A percentile compares a stretch with the other conserved stretches of the same genome.
These are phyloP conservation scores for Peromyscus attwateri DNA, from an alignment of 2,797 vertebrate genomes.

Conservation along the genomic window DNA sequence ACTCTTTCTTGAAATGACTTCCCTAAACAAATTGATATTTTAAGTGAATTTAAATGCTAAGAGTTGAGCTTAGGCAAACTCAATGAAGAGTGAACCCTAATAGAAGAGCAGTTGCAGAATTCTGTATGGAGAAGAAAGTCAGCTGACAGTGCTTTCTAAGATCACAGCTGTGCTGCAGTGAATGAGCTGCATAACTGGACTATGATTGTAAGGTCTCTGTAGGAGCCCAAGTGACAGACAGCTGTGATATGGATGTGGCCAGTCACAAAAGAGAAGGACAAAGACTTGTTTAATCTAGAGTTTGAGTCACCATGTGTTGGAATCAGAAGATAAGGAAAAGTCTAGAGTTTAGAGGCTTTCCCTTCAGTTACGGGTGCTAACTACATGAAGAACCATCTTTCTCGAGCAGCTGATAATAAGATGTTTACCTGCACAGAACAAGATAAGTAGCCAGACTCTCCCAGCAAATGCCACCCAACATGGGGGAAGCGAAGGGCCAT, in stretches of 20 bases:
- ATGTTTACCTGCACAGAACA: neutral
- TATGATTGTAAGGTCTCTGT: neutral
- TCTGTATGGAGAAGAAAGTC: neutral
- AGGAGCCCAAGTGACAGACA: neutral
- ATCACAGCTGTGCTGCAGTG: neutral
- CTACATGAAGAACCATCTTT: neutral
- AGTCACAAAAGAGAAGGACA: neutral
- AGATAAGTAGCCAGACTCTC: neutral
- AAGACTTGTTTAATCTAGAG: conserved; percentile 1
- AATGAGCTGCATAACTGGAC: neutral
- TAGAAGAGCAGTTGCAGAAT: neutral
- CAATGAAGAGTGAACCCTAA: neutral
- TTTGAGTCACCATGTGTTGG: neutral
- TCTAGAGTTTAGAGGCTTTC: neutral
- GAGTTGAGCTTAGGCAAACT: neutral
- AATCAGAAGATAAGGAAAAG: neutral
- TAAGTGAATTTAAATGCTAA: neutral
- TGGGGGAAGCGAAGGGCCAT: rapidly evolving
- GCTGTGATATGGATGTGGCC: neutral
- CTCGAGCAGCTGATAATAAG: neutral
- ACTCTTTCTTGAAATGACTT: neutral
- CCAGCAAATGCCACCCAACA: neutral
- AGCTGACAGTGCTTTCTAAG: neutral
- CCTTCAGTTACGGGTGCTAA: neutral
- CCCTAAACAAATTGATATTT: neutral